phyloP scores from a whole-genome alignment of 2,797 vertebrate species.

The Cichlasoma orientale region DNA sequence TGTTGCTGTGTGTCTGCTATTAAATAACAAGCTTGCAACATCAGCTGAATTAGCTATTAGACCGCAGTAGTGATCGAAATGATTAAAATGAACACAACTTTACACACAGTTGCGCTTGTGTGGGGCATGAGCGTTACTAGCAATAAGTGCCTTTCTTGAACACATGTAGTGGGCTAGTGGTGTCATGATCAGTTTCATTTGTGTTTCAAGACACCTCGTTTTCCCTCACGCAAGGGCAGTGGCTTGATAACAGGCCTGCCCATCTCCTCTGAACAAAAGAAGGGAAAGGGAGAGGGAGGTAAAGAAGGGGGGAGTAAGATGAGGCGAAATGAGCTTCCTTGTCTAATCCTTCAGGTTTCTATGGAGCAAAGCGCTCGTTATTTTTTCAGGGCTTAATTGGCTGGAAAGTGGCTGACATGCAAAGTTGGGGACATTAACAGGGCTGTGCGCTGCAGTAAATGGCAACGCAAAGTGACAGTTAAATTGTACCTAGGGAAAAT shows the following conservation, averaged over 20 bases:
- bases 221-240: conserved; percentile 84
- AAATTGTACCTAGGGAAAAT: conserved; percentile 99
- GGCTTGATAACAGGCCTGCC: conserved; percentile 95
- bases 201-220: conserved; percentile 47
- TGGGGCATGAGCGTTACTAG: conserved; percentile 16
- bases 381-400: conserved; percentile 98
- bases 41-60: background rate
- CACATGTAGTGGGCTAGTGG: conserved; percentile 37
- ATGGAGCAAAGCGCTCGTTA: conserved; percentile 89
- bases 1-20: background rate
- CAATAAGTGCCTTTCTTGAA: conserved; percentile 36
- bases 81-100: background rate
- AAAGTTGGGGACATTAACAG: conserved; percentile 98
- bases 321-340: conserved; percentile 93
- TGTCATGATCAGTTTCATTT: conserved; percentile 68
- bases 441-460: conserved; percentile 94
- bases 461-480: conserved; percentile 99
- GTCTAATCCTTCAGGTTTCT: conserved; percentile 99
- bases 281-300: conserved; percentile 78
- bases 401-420: conserved; percentile 99
- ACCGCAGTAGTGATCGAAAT: background rate
- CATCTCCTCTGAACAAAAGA: conserved; percentile 94
- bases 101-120: conserved; percentile 16
- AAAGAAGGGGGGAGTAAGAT: conserved; percentile 56
- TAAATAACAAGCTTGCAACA: background rate